Evolutionary conservation across 2,797 vertebrate genomes (phyloP).

Genomic region (Ceyx erithaca): DNA sequence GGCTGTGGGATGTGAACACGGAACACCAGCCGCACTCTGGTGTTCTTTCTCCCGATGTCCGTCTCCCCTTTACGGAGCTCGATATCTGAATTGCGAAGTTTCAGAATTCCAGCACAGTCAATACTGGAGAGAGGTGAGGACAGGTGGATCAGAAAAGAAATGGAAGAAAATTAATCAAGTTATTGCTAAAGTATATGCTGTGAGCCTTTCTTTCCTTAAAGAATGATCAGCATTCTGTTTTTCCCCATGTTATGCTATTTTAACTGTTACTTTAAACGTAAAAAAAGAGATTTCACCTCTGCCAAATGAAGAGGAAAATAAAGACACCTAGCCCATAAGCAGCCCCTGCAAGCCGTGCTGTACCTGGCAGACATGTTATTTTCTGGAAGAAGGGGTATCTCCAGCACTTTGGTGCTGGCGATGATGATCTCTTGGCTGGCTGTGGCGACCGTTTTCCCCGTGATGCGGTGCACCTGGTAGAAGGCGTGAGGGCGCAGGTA

Average conservation of each 20-base stretch:
- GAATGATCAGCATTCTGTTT: background rate
- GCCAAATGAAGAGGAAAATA: background rate
- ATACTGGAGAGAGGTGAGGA: conserved; percentile 81
- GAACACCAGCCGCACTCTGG: conserved; percentile 96
- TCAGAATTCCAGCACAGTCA: conserved; percentile 98
- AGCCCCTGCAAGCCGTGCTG: background rate
- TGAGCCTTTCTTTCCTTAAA: background rate
- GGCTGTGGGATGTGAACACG: conserved; percentile 97
- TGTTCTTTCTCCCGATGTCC: conserved; percentile 98
- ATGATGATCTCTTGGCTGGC: conserved; percentile 96
- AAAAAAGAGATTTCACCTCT: background rate
- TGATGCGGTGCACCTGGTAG: conserved; percentile 99
- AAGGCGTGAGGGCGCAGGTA: conserved; percentile 97
- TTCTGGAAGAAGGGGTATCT: conserved; percentile 97
- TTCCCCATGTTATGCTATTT: background rate
- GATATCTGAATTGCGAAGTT: conserved; percentile 98
- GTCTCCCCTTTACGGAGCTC: conserved; percentile 99
- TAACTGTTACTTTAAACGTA: background rate
- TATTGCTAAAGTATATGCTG: background rate
- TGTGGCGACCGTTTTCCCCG: conserved; percentile 97
- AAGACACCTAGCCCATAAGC: background rate
- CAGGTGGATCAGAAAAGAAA: background rate
- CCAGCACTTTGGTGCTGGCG: conserved; percentile 95
- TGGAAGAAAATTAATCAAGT: conserved; percentile 8
- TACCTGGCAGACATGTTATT: conserved; percentile 98